Evolutionary conservation across 2,888 invertebrate species (phyloP).

Genomic region (Parelbella ahira): DNA sequence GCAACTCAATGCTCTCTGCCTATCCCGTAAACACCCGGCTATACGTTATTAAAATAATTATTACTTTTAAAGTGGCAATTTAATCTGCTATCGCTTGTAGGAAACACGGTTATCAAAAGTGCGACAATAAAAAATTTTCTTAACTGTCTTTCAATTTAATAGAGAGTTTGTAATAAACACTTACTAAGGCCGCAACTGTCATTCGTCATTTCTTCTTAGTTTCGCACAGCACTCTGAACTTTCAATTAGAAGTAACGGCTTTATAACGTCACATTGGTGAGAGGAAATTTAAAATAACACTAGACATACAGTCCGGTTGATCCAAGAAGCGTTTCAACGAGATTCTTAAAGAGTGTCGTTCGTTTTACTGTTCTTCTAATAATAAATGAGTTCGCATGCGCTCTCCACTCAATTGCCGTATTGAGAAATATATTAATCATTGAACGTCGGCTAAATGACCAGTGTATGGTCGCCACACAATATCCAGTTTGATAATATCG

Average conservation of each 20-base stretch:
- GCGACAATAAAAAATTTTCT: too few relatives aligned
- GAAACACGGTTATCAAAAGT: too few relatives aligned
- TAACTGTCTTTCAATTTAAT: too few relatives aligned
- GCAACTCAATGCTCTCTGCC: too few relatives aligned
- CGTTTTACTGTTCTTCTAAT: conserved; percentile 54
- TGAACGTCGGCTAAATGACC: conserved; percentile 47
- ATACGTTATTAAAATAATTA: too few relatives aligned
- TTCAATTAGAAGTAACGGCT: conserved; percentile 27
- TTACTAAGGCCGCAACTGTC: conserved; percentile 22
- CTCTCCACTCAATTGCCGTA: conserved; percentile 66
- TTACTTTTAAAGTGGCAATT: too few relatives aligned
- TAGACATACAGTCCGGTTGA: conserved; percentile 28
- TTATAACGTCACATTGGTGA: conserved; percentile 26
- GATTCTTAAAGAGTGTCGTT: conserved; percentile 55
- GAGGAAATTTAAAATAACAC: too few relatives aligned
- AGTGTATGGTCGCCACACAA: conserved; percentile 45
- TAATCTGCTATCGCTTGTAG: too few relatives aligned
- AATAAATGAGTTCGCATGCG: conserved; percentile 72
- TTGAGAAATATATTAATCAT: conserved; percentile 71
- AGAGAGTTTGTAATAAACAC: too few relatives aligned
- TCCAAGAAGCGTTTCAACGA: conserved; percentile 38
- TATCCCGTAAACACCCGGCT: too few relatives aligned
- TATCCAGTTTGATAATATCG: conserved; percentile 62
- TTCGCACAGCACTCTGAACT: conserved; percentile 22
- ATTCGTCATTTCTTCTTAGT: conserved; percentile 16